Percentiles rank a stretch among this genome's conserved stretches.
These are phyloP conservation scores for Sibirionetta formosa DNA, from an alignment of 2,797 vertebrate species.

Conservation along the genomic window DNA sequence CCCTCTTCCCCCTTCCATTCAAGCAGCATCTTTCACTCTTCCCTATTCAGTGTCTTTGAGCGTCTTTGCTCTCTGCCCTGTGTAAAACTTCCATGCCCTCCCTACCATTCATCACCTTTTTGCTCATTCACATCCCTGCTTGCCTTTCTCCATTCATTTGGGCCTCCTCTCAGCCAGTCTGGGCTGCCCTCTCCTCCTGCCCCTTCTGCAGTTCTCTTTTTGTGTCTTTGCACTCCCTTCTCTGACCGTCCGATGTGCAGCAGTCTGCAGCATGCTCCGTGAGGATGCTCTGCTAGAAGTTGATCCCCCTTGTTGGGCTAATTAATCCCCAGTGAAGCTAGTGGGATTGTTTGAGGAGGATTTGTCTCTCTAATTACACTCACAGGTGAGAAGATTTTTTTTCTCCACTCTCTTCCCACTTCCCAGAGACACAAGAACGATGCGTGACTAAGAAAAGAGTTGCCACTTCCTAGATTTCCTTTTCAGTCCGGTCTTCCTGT, in stretches of 20 bases:
- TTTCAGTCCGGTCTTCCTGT: not conserved
- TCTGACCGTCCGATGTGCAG: not conserved
- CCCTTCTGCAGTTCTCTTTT: not conserved
- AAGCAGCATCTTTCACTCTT: constrained; percentile 44
- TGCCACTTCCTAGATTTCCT: not conserved
- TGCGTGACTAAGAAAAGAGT: not conserved
- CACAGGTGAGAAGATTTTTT: constrained; percentile 32
- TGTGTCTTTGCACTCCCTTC: constrained; percentile 10
- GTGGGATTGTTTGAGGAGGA: not conserved
- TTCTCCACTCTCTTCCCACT: not conserved
- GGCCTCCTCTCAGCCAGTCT: constrained; percentile 17
- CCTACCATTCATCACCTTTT: constrained; percentile 46
- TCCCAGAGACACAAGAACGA: not conserved
- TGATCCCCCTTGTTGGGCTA: not conserved
- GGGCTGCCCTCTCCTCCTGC: constrained; percentile 33
- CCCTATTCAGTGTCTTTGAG: constrained; percentile 48
- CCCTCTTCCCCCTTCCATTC: constrained; percentile 40
- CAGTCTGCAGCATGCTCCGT: not conserved
- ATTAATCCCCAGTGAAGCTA: not conserved
- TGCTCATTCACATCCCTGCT: constrained; percentile 54
- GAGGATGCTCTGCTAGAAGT: constrained; percentile 21
- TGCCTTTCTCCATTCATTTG: constrained; percentile 44
- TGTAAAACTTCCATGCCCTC: constrained; percentile 53
- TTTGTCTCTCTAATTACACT: constrained; percentile 12
- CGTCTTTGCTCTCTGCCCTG: constrained; percentile 64